Evolutionary conservation across 2,888 invertebrate genomes (phyloP), one percentile per base, ranked within the genome.

Genomic region (Graphium colonna): DNA sequence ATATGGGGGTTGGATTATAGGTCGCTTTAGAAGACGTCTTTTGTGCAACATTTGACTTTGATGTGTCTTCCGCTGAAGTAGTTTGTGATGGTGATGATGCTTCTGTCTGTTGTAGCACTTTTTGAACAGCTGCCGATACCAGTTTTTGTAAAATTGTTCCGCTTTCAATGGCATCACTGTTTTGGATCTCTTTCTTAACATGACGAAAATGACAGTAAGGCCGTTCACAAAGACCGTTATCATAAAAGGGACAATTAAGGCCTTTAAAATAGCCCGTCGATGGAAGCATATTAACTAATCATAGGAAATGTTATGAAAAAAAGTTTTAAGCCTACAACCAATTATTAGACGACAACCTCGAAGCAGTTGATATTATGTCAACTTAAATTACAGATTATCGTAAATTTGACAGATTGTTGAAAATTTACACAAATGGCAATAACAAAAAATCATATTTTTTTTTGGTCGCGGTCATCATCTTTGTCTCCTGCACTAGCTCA

Each of bases 151-250:
- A 70, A 62, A 90, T 90, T 57, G 88, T 86, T 59, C 88, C 82
- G 79, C 84, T 83, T 66, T 90, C 82, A 57, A 90, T 72, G 41
- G 82, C 81, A 53, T 86, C 82, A 59, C 79, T 72, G 61, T 77
- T 82, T 58, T 78, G 78, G 57, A 71, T 68, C 90, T 95, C 95
- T 89, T 93, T 94, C 71, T 92, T 94, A 63, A 92, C 91, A 82
- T 98, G 98, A 73, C 95, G 94, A 81, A 95, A 98, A 86, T 97
- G 97, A 86, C 98, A 98, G 82, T 97, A 96, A 16, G 97, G 97
- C 69, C 98, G 91, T 64, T 94, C 94, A 84, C 98, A 98, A 47
- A 92, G 85, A 58, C 94, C 94, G 74, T 91, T 92, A 69, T 94
- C 93, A 77, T 93, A 96, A 86, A 95, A 97, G 17, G 97, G 97